A percentile compares a stretch with the other conserved stretches of the same genome.
phyloP scores from a whole-genome alignment of 2,113 vertebrate genomes.

The Campylomormyrus numenius region DNA sequence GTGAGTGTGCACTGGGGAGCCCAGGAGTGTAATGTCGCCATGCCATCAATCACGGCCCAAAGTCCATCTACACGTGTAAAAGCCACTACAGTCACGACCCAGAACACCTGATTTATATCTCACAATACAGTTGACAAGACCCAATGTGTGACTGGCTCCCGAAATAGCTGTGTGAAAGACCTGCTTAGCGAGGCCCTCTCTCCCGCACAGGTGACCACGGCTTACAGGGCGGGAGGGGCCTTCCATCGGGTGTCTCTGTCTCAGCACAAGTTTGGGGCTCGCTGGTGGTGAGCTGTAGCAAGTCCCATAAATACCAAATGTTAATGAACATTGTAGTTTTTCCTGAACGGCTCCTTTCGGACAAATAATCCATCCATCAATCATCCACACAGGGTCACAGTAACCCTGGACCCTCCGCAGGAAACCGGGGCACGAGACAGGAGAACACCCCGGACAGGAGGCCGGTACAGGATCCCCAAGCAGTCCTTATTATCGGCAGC shows the following conservation, averaged over 20 bases:
- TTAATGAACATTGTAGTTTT: neutral
- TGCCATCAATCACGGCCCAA: neutral
- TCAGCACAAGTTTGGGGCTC: neutral
- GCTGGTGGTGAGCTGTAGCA: neutral
- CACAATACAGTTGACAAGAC: neutral
- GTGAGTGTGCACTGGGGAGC: neutral
- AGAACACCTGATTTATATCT: neutral
- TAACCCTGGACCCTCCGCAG: neutral
- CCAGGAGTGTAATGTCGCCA: too few relatives aligned
- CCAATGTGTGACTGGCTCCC: neutral
- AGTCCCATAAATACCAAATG: neutral
- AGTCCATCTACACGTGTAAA: neutral
- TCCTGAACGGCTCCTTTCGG: neutral
- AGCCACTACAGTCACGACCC: neutral
- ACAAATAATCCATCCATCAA: neutral
- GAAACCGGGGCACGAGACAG: neutral
- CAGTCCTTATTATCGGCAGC: too few relatives aligned
- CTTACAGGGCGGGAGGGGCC: neutral
- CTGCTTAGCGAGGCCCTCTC: neutral
- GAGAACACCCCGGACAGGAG: neutral
- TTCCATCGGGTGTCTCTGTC: neutral
- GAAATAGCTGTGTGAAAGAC: neutral
- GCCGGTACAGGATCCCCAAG: neutral
- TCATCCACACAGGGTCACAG: neutral
- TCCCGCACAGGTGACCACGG: neutral